Conservation (phyloP, 2,888 invertebrate genomes). For the Rhodophaea formosa region DNA sequence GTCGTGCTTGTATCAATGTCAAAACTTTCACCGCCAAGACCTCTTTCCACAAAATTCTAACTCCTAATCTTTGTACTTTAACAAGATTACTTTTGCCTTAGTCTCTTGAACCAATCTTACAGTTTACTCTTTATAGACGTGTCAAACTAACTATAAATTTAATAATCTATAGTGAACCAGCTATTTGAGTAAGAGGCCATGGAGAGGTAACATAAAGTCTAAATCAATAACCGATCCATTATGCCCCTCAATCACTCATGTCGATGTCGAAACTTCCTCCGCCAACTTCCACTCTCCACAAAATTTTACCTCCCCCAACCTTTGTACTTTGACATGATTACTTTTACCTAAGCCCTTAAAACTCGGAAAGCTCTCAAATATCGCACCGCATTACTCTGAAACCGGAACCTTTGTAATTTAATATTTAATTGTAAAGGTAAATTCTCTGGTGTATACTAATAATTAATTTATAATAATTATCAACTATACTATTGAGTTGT, state of each 20-base stretch:
- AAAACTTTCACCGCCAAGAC: too few relatives aligned
- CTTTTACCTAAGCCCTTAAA: neutral
- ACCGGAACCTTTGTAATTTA: constrained; percentile 8
- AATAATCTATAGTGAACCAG: neutral
- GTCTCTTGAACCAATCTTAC: too few relatives aligned
- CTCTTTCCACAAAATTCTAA: too few relatives aligned
- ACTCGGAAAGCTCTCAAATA: neutral
- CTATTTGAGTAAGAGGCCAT: neutral
- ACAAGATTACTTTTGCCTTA: too few relatives aligned
- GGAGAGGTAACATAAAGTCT: constrained; percentile 4
- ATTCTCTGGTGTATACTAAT: neutral
- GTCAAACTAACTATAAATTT: too few relatives aligned
- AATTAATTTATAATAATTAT: too few relatives aligned
- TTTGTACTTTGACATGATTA: constrained; percentile 12
- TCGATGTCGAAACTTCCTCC: constrained; percentile 22
- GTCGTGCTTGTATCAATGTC: too few relatives aligned
- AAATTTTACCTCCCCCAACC: constrained; percentile 12
- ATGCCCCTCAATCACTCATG: constrained; percentile 22
- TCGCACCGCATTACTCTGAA: constrained; percentile 11
- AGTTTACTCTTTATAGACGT: too few relatives aligned
- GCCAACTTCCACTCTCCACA: constrained; percentile 6
- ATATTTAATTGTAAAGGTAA: neutral
- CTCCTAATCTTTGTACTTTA: too few relatives aligned
- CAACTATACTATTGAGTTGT: too few relatives aligned
- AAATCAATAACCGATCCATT: constrained; percentile 25